Evolutionary conservation across 1,140 invertebrate genomes (phyloP).

Genomic region (Hyposmocoma kahamanoa): DNA sequence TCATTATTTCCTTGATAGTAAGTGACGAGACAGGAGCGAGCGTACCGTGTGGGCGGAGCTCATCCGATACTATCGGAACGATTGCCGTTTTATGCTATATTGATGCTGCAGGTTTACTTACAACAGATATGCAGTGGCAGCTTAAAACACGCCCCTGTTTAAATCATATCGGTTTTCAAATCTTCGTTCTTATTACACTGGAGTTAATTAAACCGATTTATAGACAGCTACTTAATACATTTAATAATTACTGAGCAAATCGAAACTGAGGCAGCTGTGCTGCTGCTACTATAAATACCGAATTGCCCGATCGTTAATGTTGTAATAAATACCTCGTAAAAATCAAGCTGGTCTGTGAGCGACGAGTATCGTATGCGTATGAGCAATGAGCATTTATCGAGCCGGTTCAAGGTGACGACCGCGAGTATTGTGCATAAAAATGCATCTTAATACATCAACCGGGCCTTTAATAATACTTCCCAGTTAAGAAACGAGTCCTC

Average conservation of each 20-base stretch:
- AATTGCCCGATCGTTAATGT: constrained; percentile 20
- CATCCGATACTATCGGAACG: constrained; percentile 37
- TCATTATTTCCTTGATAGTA: constrained; percentile 31
- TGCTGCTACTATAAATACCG: constrained; percentile 23
- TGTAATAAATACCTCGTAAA: constrained; percentile 27
- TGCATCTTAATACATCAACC: background rate
- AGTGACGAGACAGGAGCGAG: constrained; percentile 35
- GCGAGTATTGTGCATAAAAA: background rate
- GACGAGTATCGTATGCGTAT: constrained; percentile 6
- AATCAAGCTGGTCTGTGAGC: constrained; percentile 8
- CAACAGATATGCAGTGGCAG: too few relatives aligned
- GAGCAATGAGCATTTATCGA: constrained; percentile 14
- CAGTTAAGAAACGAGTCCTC: too few relatives aligned
- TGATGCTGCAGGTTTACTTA: constrained; percentile 13
- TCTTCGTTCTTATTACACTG: too few relatives aligned
- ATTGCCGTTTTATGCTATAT: constrained; percentile 21
- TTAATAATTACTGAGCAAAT: constrained; percentile 14
- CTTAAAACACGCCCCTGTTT: too few relatives aligned
- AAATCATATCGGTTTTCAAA: too few relatives aligned
- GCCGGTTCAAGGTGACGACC: constrained; percentile 4
- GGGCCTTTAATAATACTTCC: constrained; percentile 18
- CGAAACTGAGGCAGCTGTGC: constrained; percentile 18
- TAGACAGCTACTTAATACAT: background rate
- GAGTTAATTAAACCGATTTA: constrained; percentile 1
- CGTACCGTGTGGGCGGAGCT: constrained; percentile 41